Evolutionary conservation across 1,140 invertebrate genomes (phyloP).

Genomic region (Zaprionus davidi): DNA sequence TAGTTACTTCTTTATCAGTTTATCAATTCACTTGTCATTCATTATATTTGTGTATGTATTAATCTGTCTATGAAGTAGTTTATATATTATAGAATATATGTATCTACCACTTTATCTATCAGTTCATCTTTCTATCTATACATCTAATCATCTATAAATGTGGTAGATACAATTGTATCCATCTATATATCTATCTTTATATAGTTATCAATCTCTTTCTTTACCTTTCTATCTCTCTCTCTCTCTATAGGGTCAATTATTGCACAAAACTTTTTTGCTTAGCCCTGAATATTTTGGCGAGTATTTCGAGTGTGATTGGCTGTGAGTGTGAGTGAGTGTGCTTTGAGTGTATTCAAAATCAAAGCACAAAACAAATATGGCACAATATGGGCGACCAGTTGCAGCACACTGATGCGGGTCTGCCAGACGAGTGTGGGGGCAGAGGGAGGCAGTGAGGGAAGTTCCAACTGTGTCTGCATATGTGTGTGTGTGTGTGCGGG

Average conservation of each 20-base stretch:
- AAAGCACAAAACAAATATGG: constrained; percentile 29
- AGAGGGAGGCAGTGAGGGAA: background rate
- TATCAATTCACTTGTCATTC: background rate
- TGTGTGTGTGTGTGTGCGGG: constrained; percentile 8
- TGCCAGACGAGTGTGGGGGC: background rate
- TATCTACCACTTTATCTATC: background rate
- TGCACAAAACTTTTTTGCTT: background rate
- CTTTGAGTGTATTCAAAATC: constrained; percentile 10
- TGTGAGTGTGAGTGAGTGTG: background rate
- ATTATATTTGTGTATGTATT: no score
- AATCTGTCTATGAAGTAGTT: no score
- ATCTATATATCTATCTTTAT: background rate
- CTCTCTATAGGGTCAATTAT: background rate
- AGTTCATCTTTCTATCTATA: background rate
- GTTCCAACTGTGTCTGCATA: background rate
- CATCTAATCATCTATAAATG: no score
- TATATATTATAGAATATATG: background rate
- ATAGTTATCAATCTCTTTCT: background rate
- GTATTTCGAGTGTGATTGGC: background rate
- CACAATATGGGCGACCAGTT: constrained; percentile 15
- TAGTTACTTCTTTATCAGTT: background rate
- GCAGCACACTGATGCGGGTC: constrained; percentile 11
- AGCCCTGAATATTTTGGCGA: constrained; percentile 24
- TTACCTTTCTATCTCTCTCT: background rate
- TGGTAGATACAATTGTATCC: no score